These are phyloP conservation scores for Seriola quinqueradiata DNA, from an alignment of 2,113 vertebrate genomes.

Conservation along the genomic window DNA sequence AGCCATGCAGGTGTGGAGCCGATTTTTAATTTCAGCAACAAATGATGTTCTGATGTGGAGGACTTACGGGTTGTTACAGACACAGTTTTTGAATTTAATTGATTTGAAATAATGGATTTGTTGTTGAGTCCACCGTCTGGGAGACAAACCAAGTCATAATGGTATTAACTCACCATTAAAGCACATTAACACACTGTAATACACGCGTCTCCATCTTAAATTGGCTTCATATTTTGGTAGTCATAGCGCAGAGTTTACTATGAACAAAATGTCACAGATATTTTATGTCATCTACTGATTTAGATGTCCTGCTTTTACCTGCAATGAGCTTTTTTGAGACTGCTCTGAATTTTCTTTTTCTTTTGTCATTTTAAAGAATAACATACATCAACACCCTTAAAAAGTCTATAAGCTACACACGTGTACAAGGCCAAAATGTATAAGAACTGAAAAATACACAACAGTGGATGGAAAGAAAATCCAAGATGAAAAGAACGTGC, in stretches of 20 bases:
- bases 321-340: not conserved
- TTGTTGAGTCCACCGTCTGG: not conserved
- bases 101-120: not conserved
- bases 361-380: not conserved
- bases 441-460: not conserved
- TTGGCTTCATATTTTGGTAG: not conserved
- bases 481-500: constrained; percentile 5
- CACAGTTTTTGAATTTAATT: not conserved
- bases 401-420: not conserved
- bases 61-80: not conserved
- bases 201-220: not conserved
- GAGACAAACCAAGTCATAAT: not conserved
- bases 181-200: no score
- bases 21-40: constrained; percentile 8
- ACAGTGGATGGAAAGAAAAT: constrained; percentile 11
- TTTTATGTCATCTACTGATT: not conserved
- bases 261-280: not conserved
- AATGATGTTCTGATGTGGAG: not conserved
- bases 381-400: not conserved
- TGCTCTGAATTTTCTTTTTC: not conserved
- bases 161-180: not conserved
- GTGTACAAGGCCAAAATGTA: not conserved
- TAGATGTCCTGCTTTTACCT: not conserved
- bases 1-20: not conserved
- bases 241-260: not conserved